These are phyloP conservation scores for Hystrix cristata DNA, from an alignment of 2,113 vertebrate species.

Conservation along the genomic window DNA sequence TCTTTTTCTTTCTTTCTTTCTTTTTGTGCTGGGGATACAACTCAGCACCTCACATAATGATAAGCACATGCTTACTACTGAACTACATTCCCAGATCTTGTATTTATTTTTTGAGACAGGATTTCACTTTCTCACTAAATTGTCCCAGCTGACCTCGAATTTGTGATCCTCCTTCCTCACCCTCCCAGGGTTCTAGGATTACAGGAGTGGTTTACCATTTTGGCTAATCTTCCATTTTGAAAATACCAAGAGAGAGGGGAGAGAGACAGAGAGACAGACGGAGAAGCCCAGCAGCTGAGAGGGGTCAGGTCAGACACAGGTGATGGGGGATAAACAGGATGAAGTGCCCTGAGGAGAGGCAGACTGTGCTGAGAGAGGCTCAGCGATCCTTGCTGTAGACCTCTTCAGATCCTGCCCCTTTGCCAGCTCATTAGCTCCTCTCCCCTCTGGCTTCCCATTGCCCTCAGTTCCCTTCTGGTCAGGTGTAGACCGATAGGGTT, in stretches of 20 bases:
- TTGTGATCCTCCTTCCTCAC: background rate
- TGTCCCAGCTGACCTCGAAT: background rate
- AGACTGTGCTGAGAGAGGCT: background rate
- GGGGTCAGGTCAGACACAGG: no score
- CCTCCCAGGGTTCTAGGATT: background rate
- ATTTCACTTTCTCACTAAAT: background rate
- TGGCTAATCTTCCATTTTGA: background rate
- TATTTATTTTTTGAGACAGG: background rate
- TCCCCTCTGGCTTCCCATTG: background rate
- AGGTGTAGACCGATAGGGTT: conserved; percentile 23
- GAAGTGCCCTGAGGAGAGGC: background rate
- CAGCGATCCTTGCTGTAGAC: conserved; percentile 5
- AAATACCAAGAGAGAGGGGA: background rate
- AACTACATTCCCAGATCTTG: background rate
- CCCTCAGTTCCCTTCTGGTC: background rate
- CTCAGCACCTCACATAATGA: background rate
- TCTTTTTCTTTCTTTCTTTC: background rate
- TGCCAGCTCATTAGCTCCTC: background rate
- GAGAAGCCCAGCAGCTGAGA: background rate
- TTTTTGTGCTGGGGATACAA: background rate
- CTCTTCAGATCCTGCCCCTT: background rate
- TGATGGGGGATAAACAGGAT: background rate
- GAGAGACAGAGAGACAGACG: background rate
- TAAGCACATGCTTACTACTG: background rate
- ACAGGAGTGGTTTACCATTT: background rate